These are phyloP conservation scores for Entomyzon cyanotis DNA, from an alignment of 2,113 vertebrate species.

Conservation along the genomic window DNA sequence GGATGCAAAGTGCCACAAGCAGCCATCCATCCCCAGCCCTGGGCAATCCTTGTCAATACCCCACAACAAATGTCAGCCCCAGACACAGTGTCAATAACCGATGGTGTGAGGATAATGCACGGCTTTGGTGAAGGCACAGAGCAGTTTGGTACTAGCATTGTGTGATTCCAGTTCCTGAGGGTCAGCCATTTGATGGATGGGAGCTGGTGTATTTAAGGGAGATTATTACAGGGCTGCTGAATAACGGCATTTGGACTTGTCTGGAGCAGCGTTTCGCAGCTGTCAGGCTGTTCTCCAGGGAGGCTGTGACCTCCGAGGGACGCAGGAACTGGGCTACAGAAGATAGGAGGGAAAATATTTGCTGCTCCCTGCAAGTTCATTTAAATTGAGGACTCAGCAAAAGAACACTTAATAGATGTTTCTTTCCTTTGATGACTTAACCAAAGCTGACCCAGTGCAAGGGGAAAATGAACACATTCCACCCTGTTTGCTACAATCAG, in stretches of 20 bases:
- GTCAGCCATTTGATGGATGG: neutral
- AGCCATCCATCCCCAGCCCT: neutral
- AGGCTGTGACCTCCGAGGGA: neutral
- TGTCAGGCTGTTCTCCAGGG: neutral
- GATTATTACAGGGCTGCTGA: neutral
- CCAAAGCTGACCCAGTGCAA: neutral
- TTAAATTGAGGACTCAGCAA: constrained; percentile 17
- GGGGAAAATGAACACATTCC: neutral
- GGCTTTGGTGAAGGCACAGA: neutral
- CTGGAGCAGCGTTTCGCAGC: neutral
- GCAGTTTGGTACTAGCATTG: neutral
- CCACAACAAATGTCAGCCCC: neutral
- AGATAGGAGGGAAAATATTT: neutral
- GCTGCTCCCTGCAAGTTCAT: constrained; percentile 37
- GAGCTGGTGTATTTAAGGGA: neutral
- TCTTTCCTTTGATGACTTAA: constrained; percentile 16
- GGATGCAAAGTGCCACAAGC: neutral
- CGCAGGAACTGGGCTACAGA: neutral
- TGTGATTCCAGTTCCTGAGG: neutral
- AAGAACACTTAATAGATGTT: neutral
- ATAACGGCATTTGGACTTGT: accelerated
- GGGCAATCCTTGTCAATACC: neutral
- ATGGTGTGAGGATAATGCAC: neutral
- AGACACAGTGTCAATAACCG: neutral
- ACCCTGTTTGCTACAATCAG: neutral